Evolutionary conservation across 2,113 vertebrate species (phyloP).

Genomic region (Albula glossodonta): DNA sequence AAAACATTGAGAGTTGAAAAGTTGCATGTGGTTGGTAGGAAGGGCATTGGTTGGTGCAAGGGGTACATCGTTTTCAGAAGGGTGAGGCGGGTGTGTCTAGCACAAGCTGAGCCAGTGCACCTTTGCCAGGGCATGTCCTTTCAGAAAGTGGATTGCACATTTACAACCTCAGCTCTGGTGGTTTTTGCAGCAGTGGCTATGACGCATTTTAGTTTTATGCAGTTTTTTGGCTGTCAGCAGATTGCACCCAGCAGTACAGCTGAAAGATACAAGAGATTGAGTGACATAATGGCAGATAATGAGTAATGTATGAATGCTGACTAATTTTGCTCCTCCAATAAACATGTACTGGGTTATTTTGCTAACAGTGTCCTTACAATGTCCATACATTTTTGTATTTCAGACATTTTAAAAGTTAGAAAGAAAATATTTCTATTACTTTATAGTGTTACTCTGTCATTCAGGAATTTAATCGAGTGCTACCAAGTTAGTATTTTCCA

Average conservation of each 20-base stretch:
- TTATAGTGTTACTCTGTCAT: too few relatives aligned
- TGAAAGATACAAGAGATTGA: neutral
- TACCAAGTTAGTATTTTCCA: too few relatives aligned
- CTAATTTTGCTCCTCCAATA: neutral
- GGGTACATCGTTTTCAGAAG: neutral
- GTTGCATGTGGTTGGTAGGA: too few relatives aligned
- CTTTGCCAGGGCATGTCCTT: neutral
- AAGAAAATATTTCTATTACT: too few relatives aligned
- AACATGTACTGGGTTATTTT: neutral
- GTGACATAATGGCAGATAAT: neutral
- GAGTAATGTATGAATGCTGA: neutral
- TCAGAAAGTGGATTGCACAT: neutral
- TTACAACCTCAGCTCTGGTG: neutral
- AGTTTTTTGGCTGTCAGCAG: neutral
- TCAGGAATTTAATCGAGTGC: too few relatives aligned
- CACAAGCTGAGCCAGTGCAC: neutral
- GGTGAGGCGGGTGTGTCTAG: neutral
- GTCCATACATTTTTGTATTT: too few relatives aligned
- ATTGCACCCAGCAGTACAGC: neutral
- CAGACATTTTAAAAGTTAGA: too few relatives aligned
- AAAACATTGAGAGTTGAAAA: too few relatives aligned
- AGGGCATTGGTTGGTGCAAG: too few relatives aligned
- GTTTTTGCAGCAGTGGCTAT: neutral
- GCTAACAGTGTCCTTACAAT: too few relatives aligned
- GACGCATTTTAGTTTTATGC: neutral